phyloP scores from a whole-genome alignment of 2,888 invertebrate genomes.

The Isotomurus palustris region DNA sequence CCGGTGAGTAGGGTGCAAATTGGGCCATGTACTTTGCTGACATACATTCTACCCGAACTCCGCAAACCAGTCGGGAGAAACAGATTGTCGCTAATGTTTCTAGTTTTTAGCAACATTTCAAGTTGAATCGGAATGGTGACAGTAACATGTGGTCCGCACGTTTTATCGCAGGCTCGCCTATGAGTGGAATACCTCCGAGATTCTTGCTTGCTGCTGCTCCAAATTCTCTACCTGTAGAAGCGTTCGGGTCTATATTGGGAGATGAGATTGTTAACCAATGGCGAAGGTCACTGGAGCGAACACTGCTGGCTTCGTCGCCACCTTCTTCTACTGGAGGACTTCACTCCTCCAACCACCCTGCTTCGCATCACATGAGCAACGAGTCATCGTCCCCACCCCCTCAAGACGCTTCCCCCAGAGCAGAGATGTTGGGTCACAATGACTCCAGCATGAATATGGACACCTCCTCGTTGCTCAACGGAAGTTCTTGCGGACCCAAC shows the following conservation, averaged over 20 bases:
- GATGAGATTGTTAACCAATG: conserved; percentile 77
- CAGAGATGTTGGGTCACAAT: conserved; percentile 28
- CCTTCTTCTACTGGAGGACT: conserved; percentile 44
- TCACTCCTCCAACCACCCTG: conserved; percentile 28
- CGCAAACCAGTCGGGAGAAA: too few relatives aligned
- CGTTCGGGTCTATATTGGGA: conserved; percentile 58
- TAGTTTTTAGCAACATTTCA: too few relatives aligned
- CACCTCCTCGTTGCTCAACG: conserved; percentile 38
- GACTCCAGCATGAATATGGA: conserved; percentile 31
- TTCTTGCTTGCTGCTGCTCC: conserved; percentile 39
- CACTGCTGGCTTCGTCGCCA: conserved; percentile 47
- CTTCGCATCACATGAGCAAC: conserved; percentile 48
- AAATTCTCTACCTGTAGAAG: conserved; percentile 43
- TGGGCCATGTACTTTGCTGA: too few relatives aligned
- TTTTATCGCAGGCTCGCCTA: conserved; percentile 40
- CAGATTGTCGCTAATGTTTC: too few relatives aligned
- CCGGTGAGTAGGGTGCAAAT: too few relatives aligned
- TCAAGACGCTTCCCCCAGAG: conserved; percentile 40
- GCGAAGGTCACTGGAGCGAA: conserved; percentile 64
- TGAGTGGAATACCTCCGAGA: conserved; percentile 42
- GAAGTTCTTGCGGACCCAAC: conserved; percentile 36
- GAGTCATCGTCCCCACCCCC: conserved; percentile 43
- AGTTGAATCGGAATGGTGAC: too few relatives aligned
- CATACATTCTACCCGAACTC: too few relatives aligned
- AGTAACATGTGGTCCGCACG: too few relatives aligned